Evolutionary conservation across 2,888 invertebrate genomes (phyloP).

Genomic region (Cryptophagus acutangulus): DNA sequence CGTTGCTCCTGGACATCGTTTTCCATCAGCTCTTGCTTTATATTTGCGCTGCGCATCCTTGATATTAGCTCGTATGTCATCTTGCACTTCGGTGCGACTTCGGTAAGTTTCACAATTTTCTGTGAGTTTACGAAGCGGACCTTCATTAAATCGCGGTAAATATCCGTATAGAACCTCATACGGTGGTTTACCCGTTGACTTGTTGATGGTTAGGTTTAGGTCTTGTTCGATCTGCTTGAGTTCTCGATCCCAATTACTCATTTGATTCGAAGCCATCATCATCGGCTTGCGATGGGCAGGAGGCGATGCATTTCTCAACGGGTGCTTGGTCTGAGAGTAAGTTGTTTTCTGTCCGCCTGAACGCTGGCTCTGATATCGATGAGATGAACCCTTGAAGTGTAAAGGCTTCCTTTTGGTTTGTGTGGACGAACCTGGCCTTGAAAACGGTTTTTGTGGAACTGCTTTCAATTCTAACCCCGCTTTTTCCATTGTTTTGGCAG

Average conservation of each 20-base stretch:
- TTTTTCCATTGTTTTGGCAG: too few species aligned
- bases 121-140: conserved; percentile 1
- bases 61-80: background rate
- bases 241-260: conserved; percentile 7
- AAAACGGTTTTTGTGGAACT: too few species aligned
- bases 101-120: background rate
- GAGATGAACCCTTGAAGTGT: too few species aligned
- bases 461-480: too few species aligned
- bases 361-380: too few species aligned
- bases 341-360: too few species aligned
- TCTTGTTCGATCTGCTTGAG: conserved; percentile 12
- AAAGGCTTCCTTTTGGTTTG: too few species aligned
- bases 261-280: too few species aligned
- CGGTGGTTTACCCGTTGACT: conserved; percentile 20
- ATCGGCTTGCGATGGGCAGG: too few species aligned
- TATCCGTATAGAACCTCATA: conserved; percentile 21
- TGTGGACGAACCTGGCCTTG: too few species aligned
- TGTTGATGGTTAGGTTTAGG: conserved; percentile 17
- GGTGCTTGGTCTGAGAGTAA: too few species aligned
- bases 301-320: too few species aligned
- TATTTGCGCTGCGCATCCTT: background rate
- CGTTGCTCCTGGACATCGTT: conserved; percentile 1
- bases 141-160: conserved; percentile 12
- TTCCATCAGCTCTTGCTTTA: background rate
- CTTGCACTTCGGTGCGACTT: background rate